Evolutionary conservation across 2,113 vertebrate species (phyloP).

Genomic region (Amia ocellicauda): DNA sequence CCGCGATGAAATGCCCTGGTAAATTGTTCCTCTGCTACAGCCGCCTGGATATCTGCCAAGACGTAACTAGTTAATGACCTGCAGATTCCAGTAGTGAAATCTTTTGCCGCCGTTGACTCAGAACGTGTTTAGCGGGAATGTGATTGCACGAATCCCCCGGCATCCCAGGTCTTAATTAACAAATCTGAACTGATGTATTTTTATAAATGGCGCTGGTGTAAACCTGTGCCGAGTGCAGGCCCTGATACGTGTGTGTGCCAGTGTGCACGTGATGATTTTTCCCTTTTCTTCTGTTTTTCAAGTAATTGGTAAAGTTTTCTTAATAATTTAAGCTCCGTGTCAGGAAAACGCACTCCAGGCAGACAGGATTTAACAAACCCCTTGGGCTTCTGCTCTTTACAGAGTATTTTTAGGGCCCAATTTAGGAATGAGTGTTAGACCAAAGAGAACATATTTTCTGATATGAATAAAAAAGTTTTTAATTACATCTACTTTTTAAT

Average conservation of each 20-base stretch:
- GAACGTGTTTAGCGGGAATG: not conserved
- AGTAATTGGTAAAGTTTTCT: conserved; percentile 1
- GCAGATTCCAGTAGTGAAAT: not conserved
- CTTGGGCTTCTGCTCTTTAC: not conserved
- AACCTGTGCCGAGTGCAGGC: too few species aligned
- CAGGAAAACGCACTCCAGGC: not conserved
- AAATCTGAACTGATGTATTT: not conserved
- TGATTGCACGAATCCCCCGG: not conserved
- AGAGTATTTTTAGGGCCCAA: conserved; percentile 12
- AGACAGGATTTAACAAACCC: conserved; percentile 5
- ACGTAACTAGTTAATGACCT: conserved; percentile 7
- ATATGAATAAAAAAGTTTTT: conserved; percentile 8
- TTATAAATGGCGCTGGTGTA: not conserved
- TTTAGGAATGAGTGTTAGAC: conserved; percentile 1
- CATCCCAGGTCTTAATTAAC: not conserved
- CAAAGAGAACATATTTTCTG: not conserved
- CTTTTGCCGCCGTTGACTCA: not conserved
- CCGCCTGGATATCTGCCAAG: not conserved
- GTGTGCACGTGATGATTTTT: too few species aligned
- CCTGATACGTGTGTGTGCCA: too few species aligned
- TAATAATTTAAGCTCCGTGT: conserved; percentile 8
- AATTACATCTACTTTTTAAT: conserved; percentile 3
- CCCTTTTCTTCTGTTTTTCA: too few species aligned
- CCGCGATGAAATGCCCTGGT: conserved; percentile 1
- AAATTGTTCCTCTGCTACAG: not conserved